These are phyloP conservation scores for Thamnophis sirtalis DNA, from an alignment of 2,113 vertebrate species.

Conservation along the genomic window DNA sequence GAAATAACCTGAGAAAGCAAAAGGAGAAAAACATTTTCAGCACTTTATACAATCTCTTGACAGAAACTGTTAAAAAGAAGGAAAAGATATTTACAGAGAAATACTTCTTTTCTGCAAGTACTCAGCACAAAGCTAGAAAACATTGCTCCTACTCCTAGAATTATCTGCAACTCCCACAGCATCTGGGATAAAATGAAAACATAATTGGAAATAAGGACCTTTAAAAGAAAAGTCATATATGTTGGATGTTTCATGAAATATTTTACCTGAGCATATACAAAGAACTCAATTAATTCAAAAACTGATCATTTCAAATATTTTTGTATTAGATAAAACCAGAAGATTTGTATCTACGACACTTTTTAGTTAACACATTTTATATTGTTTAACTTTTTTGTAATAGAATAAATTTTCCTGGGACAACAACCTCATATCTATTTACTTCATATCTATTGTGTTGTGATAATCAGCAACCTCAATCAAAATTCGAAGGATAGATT, in stretches of 20 bases:
- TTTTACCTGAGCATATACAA: background rate
- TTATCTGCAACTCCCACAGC: background rate
- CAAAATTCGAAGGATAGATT: background rate
- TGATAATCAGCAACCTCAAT: background rate
- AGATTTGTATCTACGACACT: background rate
- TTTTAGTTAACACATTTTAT: background rate
- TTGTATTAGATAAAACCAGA: background rate
- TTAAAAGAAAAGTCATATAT: background rate
- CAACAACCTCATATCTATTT: background rate
- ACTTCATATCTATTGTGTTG: background rate
- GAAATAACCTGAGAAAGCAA: background rate
- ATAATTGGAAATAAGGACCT: background rate
- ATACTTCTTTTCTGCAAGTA: background rate
- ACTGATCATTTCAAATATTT: background rate
- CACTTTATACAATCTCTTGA: background rate
- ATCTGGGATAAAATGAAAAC: background rate
- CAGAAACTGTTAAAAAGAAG: background rate
- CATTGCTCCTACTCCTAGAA: background rate
- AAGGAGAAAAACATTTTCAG: background rate
- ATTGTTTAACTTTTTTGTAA: background rate
- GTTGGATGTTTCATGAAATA: background rate
- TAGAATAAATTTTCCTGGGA: background rate
- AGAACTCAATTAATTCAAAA: background rate
- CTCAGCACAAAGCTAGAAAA: background rate
- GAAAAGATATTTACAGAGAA: background rate